Evolutionary conservation across 2,888 invertebrate species (phyloP), one percentile per base, ranked within the genome.

Genomic region (Chelonus formosanus): DNA sequence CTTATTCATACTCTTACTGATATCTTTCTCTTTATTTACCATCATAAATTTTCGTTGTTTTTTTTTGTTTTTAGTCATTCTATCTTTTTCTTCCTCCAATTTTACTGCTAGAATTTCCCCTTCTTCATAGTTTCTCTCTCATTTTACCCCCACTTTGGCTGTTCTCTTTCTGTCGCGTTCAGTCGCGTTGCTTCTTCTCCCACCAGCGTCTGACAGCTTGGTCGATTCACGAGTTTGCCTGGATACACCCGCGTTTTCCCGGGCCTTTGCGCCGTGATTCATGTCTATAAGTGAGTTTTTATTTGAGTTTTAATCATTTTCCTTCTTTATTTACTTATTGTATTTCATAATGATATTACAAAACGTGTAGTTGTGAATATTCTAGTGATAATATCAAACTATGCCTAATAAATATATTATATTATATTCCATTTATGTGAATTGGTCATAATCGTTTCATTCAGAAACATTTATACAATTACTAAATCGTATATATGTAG

Each of bases 141-240:
- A 20, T 40, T 56, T 48, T 31, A 34, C 56, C 55, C 60, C 35
- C 32, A 48, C 56, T 52, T 59, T 69, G 52, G 43, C 62, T 64
- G 48, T 62, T 57, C 32, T 43, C 45, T 48, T 59, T 48, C 59
- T 57, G 32, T 53, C 60, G 57, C 63, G 54, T 61, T 57, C 40
- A 40, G 40, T 40, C 40, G 40, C 40, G 40, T 40, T 40, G 40
- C 40, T 40, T 52, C 56, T 65, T 64, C 57, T 67, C 64, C 63
- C 59, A 54, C 68, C 65, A 45, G 59, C 59, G 66, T 69, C 74
- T 77, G 75, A 78, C 78, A 79, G 78, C 75, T 79, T 79, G 78
- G 78, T 79, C 79, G 79, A 79, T 77, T 79, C 76, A 75, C 74
- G 70, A 75, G 73, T 74, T 71, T 71, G 72, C 75, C 71, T 74